phyloP scores from a whole-genome alignment of 2,797 vertebrate species.

The Dipus sagitta region DNA sequence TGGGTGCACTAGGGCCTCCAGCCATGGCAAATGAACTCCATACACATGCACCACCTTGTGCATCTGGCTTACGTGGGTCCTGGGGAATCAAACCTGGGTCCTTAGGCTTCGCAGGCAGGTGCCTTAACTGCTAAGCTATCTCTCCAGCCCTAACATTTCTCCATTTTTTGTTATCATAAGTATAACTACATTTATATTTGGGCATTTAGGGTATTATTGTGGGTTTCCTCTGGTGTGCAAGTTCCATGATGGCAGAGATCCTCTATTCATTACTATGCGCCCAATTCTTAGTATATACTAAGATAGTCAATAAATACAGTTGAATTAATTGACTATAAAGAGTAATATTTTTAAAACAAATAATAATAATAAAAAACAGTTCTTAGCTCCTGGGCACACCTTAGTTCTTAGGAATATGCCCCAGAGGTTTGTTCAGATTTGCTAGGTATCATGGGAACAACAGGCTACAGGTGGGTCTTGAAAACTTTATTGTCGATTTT shows the following conservation, averaged over 20 bases:
- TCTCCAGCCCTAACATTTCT: not conserved
- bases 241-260: slow-evolving; percentile 14
- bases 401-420: slow-evolving; percentile 33
- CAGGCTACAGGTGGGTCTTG: slow-evolving; percentile 51
- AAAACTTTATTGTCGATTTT: slow-evolving; percentile 60
- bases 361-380: slow-evolving; percentile 24
- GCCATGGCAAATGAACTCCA: too few relatives aligned
- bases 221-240: slow-evolving; percentile 30
- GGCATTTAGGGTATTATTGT: slow-evolving; percentile 35
- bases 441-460: slow-evolving; percentile 43
- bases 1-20: too few relatives aligned
- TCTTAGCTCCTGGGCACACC: slow-evolving; percentile 42
- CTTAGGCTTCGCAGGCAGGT: too few relatives aligned
- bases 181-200: slow-evolving; percentile 18
- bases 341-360: slow-evolving; percentile 47
- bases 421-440: slow-evolving; percentile 49
- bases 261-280: not conserved
- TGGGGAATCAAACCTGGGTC: too few relatives aligned
- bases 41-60: too few relatives aligned
- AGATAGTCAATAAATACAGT: slow-evolving; percentile 32
- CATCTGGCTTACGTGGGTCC: too few relatives aligned
- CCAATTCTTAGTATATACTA: not conserved
- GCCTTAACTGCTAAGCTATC: too few relatives aligned
- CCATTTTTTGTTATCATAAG: slow-evolving; percentile 12
- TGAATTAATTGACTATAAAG: slow-evolving; percentile 54